Conservation (phyloP, 2,888 invertebrate genomes). For the Drosophila borealis region DNA sequence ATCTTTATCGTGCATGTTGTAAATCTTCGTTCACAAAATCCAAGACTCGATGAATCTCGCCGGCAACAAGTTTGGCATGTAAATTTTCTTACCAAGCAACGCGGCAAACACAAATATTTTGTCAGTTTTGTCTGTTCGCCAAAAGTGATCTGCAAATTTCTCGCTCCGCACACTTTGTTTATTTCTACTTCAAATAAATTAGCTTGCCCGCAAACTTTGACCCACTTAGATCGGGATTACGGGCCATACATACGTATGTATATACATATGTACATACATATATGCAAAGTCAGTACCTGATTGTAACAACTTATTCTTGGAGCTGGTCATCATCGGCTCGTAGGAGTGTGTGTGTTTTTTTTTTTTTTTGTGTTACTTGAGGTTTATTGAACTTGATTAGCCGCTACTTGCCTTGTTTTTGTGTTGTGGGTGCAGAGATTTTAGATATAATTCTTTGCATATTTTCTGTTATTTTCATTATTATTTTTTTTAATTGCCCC, state of each 20-base stretch:
- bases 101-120: slow-evolving; percentile 37
- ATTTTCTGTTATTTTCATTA: background rate
- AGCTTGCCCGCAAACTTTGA: slow-evolving; percentile 56
- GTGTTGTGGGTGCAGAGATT: slow-evolving; percentile 16
- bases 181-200: slow-evolving; percentile 42
- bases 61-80: slow-evolving; percentile 47
- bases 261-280: background rate
- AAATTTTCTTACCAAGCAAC: slow-evolving; percentile 31
- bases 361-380: slow-evolving; percentile 7
- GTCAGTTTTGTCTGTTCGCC: slow-evolving; percentile 12
- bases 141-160: slow-evolving; percentile 42
- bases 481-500: slow-evolving; percentile 29
- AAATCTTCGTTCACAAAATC: slow-evolving; percentile 56
- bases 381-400: slow-evolving; percentile 62
- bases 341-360: slow-evolving; percentile 19
- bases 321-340: slow-evolving; percentile 7
- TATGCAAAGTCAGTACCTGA: slow-evolving; percentile 57
- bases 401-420: slow-evolving; percentile 10
- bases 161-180: slow-evolving; percentile 38
- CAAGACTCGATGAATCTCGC: slow-evolving; percentile 11
- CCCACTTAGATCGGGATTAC: slow-evolving; percentile 52
- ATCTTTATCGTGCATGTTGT: slow-evolving; percentile 67
- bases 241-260: slow-evolving; percentile 3
- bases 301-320: slow-evolving; percentile 48
- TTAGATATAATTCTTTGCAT: slow-evolving; percentile 10